A percentile compares a stretch with the other conserved stretches of the same genome.
These are phyloP conservation scores for Rhinella marina DNA, from an alignment of 2,797 vertebrate species.

Conservation along the genomic window DNA sequence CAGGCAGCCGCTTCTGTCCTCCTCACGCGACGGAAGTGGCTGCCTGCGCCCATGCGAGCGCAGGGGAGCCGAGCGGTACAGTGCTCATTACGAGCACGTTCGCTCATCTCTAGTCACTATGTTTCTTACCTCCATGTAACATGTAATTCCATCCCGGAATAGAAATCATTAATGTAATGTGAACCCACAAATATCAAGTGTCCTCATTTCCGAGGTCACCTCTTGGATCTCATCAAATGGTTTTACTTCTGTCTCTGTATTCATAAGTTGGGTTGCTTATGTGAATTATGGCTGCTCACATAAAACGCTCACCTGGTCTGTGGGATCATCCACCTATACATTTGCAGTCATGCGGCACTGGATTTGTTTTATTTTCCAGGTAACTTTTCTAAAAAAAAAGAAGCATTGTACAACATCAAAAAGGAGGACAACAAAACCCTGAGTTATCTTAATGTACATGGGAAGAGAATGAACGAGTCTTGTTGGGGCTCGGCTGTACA, in stretches of 20 bases:
- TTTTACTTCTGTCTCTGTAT: background rate
- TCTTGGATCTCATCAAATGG: background rate
- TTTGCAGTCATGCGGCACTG: constrained; percentile 24
- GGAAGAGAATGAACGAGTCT: constrained; percentile 1
- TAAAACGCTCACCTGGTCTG: constrained; percentile 41
- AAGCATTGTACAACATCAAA: constrained; percentile 19
- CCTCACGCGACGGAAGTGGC: too few species aligned
- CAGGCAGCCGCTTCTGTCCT: too few species aligned
- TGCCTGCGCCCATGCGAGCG: too few species aligned
- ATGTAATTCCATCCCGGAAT: background rate
- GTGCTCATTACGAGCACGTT: too few species aligned
- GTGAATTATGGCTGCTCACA: background rate
- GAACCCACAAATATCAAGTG: background rate
- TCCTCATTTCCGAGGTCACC: constrained; percentile 13
- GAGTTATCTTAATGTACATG: background rate
- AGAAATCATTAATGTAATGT: background rate
- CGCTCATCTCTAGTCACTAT: background rate
- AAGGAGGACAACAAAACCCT: background rate
- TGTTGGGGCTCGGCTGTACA: constrained; percentile 14
- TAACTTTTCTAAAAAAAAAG: background rate
- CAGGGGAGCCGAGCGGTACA: too few species aligned
- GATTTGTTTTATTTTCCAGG: constrained; percentile 19
- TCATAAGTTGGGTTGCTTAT: background rate
- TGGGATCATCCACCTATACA: constrained; percentile 4
- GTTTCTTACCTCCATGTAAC: background rate